Percentiles rank a stretch among this genome's conserved stretches.
Evolutionary conservation across 2,113 vertebrate genomes (phyloP).

Genomic region (Clarias gariepinus): DNA sequence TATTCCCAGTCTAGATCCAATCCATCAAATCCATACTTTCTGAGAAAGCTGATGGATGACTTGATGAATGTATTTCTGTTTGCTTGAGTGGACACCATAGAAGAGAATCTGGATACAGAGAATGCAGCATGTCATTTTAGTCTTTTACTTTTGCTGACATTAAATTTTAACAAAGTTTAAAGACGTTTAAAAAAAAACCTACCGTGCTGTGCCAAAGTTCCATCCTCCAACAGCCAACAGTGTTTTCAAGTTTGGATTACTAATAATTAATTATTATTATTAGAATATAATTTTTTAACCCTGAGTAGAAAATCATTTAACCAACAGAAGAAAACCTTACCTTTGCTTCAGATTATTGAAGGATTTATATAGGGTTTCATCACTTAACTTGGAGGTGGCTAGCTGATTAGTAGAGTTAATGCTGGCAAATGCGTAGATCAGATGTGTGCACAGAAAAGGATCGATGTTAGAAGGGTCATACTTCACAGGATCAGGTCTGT

Average conservation of each 20-base stretch:
- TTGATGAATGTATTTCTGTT: conserved; percentile 73
- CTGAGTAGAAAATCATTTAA: background rate
- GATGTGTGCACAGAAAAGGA: conserved; percentile 71
- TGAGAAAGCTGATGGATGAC: conserved; percentile 72
- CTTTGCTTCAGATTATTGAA: conserved; percentile 72
- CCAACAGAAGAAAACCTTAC: conserved; percentile 34
- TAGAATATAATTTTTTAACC: background rate
- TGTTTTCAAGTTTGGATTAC: conserved; percentile 72
- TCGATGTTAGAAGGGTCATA: conserved; percentile 69
- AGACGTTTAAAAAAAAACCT: too few species aligned
- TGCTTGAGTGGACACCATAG: conserved; percentile 64
- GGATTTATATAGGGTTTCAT: conserved; percentile 67
- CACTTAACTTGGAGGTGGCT: conserved; percentile 70
- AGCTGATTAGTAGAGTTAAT: conserved; percentile 68
- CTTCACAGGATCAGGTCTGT: conserved; percentile 67
- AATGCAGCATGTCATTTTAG: background rate
- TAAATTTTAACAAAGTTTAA: too few species aligned
- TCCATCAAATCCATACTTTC: conserved; percentile 73
- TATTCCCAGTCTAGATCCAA: conserved; percentile 80
- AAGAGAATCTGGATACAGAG: conserved; percentile 63
- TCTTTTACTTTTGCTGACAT: background rate
- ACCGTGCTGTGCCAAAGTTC: conserved; percentile 72
- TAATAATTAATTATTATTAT: background rate
- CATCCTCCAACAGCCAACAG: conserved; percentile 75
- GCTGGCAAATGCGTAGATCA: conserved; percentile 81